Evolutionary conservation across 2,113 vertebrate genomes (phyloP), one percentile per base, ranked within the genome.

Genomic region (Sturnira hondurensis): DNA sequence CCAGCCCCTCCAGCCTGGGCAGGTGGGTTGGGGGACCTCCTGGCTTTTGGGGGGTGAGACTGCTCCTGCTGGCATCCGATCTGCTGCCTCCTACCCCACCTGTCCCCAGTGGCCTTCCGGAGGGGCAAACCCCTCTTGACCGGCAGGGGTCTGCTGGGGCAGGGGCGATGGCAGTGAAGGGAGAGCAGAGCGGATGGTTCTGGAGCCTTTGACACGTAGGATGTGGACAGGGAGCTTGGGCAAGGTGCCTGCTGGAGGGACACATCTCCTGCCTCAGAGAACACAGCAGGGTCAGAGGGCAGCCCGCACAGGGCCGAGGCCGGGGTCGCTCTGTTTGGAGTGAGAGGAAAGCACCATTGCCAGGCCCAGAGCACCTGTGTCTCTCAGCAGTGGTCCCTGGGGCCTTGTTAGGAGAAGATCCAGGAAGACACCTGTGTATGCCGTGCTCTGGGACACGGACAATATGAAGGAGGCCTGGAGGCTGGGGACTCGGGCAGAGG

Each of bases 261-360:
- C 22, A 2, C 31, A 36, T 50, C 28, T n/a, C 5, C 0, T 0
- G 7, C 28, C 41, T 47, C 91, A 38, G 41, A 54, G 10, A 74
- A 54, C 58, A 14, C 0, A 0, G 52, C 2, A 0, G 19, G 26
- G 19, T 11, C n/a, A 19, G 45, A 61, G 26, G 36, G 77, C 47
- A 31, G 41, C 31, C 3, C 47, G 41, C 28, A 0, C 4, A 5
- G 5, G 68, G 16, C 58, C 31, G 10, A 36, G 28, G 50, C 24
- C 36, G 22, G 31, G 43, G 11, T 19, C 3, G 0, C 14, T 91
- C 26, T 78, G 93, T 91, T 31, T 17, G 54, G 2, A 54, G n/a
- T 7, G n/a, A 56, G 20, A 50, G 87, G 28, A 67, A n/a, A 16
- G 19, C 1, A 14, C 12, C 1, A 2, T 11, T 47, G 33, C 9